A percentile compares a stretch with the other conserved stretches of the same genome.
Evolutionary conservation across 1,140 invertebrate genomes (phyloP).

Genomic region (Diabrotica undecimpunctata): DNA sequence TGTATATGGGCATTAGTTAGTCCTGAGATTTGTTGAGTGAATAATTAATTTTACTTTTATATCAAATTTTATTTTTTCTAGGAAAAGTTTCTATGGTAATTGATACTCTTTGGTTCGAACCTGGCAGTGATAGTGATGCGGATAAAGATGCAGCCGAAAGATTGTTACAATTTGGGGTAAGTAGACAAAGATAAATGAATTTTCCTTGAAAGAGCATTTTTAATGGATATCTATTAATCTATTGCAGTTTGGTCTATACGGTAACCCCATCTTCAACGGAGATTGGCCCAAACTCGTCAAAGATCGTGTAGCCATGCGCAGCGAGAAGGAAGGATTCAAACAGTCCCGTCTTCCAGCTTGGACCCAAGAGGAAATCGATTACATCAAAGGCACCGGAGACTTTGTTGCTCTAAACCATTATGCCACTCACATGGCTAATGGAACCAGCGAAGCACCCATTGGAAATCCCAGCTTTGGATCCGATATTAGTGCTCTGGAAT

Average conservation of each 20-base stretch:
- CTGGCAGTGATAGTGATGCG: conserved; percentile 18
- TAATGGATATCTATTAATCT: background rate
- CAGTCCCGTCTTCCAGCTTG: conserved; percentile 58
- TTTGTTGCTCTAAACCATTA: conserved; percentile 54
- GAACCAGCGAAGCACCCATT: conserved; percentile 17
- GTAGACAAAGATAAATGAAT: conserved; percentile 19
- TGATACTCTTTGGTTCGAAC: conserved; percentile 25
- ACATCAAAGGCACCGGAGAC: conserved; percentile 50
- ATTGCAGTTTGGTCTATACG: conserved; percentile 60
- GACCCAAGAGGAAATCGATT: conserved; percentile 50
- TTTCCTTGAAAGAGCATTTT: background rate
- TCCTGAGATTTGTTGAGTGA: background rate
- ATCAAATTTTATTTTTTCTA: conserved; percentile 18
- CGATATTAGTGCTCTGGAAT: conserved; percentile 17
- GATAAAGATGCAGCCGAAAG: conserved; percentile 24
- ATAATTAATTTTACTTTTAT: background rate
- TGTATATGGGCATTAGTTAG: too few species aligned
- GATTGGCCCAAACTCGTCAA: conserved; percentile 60
- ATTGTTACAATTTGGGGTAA: conserved; percentile 33
- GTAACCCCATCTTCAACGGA: conserved; percentile 51
- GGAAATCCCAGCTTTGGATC: conserved; percentile 14
- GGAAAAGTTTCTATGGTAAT: conserved; percentile 28
- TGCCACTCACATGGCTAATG: conserved; percentile 17
- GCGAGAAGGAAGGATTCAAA: conserved; percentile 48
- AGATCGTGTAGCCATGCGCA: conserved; percentile 52